Base-by-base conservation (phyloP, 2,113 vertebrate genomes). In the Rhynchomys soricoides region DNA sequence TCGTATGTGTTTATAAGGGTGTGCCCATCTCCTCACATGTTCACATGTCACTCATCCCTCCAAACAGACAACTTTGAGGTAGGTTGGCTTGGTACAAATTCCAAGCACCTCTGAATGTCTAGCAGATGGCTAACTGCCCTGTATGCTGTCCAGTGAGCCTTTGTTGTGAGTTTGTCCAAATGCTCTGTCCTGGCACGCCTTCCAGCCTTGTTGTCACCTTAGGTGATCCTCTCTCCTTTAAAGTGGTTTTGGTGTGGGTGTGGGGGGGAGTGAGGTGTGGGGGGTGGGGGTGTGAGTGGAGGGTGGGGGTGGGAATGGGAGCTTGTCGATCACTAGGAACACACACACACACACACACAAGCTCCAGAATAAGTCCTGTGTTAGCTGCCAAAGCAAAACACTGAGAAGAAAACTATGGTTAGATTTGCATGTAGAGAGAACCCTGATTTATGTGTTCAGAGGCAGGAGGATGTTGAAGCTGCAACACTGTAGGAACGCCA, bases 371-470 rank as follows among this genome's bases (percentile, higher is more conserved):
- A 89, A n/a, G 78, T 93, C 86, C 73, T 87, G 16, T 83, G 83
- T 82, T 92, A 22, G 78, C 78, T 83, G 94, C 77, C 95, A 91
- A 93, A 78, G 21, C 45, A 86, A 94, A 96, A 96, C 62, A 71
- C 66, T 74, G 45, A 85, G 82, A 73, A 93, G 86, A 55, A 93
- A 94, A 89, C 78, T 77, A 70, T 83, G 92, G 74, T 77, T 21
- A 78, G 15, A 26, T 90, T 91, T 96, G 57, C 83, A 59, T 91
- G 91, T 86, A 26, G 70, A 95, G 70, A 95, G 96, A 88, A n/a
- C 62, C 26, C 68, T 93, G 48, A 55, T n/a, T 55, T 52, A 66
- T 48, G 40, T 9, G 37, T 86, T 86, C 75, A 40, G 86, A 90
- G 31, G 82, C 82, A 16, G 45, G 78, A 64, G 37, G 52, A 24